These are phyloP conservation scores for Gorsachius goisagi DNA, from an alignment of 2,113 vertebrate genomes.

Conservation along the genomic window DNA sequence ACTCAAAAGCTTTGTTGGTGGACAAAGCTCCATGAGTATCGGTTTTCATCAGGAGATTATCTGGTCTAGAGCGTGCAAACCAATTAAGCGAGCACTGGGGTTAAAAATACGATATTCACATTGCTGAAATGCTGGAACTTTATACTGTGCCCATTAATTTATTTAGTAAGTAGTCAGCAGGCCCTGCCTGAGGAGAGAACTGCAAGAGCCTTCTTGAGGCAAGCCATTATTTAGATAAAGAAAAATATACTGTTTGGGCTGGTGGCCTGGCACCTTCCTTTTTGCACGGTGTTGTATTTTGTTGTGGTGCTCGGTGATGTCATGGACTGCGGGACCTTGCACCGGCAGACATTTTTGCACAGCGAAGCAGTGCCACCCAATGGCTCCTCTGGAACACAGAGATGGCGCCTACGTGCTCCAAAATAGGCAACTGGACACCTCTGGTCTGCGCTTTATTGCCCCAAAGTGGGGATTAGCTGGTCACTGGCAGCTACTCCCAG, in stretches of 20 bases:
- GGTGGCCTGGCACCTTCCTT: neutral
- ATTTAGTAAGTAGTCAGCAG: neutral
- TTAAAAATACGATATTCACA: neutral
- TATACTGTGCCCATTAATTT: neutral
- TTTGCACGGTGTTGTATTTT: neutral
- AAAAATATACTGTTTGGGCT: neutral
- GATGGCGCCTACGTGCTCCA: neutral
- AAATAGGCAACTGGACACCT: neutral
- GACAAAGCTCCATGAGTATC: neutral
- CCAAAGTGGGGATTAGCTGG: neutral
- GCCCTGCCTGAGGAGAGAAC: neutral
- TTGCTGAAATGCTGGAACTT: neutral
- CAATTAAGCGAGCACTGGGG: neutral
- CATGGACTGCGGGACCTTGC: neutral
- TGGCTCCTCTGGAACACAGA: slow-evolving; percentile 12
- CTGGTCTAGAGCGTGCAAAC: neutral
- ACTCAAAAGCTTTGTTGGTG: neutral
- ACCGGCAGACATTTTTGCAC: neutral
- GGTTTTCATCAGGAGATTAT: neutral
- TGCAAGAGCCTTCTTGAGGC: neutral
- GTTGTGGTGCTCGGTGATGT: neutral
- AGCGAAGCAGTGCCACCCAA: slow-evolving; percentile 60
- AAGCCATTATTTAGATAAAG: neutral
- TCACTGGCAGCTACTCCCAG: neutral
- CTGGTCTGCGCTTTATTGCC: neutral